Base-by-base conservation (phyloP, 2,113 vertebrate genomes). In the Suncus etruscus region DNA sequence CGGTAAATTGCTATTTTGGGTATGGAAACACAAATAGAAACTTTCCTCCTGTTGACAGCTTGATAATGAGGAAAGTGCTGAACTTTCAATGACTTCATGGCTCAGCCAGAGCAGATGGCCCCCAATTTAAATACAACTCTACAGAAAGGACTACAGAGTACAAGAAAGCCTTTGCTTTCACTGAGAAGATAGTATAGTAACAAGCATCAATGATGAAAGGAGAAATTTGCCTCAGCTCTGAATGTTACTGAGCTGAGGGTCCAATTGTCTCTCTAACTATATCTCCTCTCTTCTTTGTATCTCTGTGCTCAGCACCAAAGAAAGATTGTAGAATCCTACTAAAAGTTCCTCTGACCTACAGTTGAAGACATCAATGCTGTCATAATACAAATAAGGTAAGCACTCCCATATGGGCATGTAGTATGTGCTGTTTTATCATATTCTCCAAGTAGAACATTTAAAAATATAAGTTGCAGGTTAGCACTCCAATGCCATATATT, bases 321-420 rank as follows among this genome's bases (percentile, higher is more conserved):
- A 16, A 50, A 63, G 20, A 39, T 39, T 12, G 77, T 51, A 61
- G 58, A 16, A 50, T 63, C 72, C 24, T 24, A 39, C 12, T 32
- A 48, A n/a, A 48, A 45, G 11, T 50, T 18, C 24, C 39, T 70
- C 25, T 50, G 50, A n/a, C 14, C 24, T n/a, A 32, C 39, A 51
- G n/a, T 27, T 39, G 51, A 82, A 82, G 22, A 32, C 8, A 18
- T 51, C 65, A 31, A 7, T 20, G 18, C 51, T 88, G 79, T 85
- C 74, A 81, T 50, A 86, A 91, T 83, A 24, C 22, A 86, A 82
- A 76, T 66, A 16, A 77, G 27, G 4, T 79, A 75, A 86, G 47
- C 6, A 22, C 6, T 75, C 14, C 61, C 18, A 80, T 90, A 32
- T 24, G 51, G 78, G 7, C n/a, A 69, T 54, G 27, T 25, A 4